phyloP scores from a whole-genome alignment of 2,888 invertebrate species.

The Nematopogon swammerdamellus region DNA sequence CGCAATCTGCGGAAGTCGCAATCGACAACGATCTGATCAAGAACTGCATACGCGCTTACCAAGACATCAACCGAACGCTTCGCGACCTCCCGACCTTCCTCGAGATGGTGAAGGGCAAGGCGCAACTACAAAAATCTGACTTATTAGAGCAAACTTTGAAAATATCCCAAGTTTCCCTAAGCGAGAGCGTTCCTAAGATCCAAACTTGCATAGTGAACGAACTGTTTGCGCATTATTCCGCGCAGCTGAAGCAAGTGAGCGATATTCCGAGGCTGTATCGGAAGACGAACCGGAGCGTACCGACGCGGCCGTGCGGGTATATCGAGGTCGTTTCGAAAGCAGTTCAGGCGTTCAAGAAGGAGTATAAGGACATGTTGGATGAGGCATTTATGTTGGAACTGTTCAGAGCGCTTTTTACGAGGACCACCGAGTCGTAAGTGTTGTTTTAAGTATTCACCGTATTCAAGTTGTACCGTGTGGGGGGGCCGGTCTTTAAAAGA shows the following conservation, averaged over 20 bases:
- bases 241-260: constrained; percentile 75
- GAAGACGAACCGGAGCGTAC: constrained; percentile 86
- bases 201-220: constrained; percentile 39
- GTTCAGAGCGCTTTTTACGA: constrained; percentile 39
- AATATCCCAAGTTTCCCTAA: constrained; percentile 24
- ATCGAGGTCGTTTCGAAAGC: constrained; percentile 64
- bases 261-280: constrained; percentile 92
- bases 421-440: constrained; percentile 57
- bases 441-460: too few species aligned
- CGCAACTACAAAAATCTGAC: constrained; percentile 22
- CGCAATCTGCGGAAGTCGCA: constrained; percentile 25
- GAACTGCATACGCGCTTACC: constrained; percentile 35
- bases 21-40: constrained; percentile 34
- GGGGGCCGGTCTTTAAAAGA: too few species aligned
- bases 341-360: constrained; percentile 55
- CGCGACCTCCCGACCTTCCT: constrained; percentile 29
- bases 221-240: constrained; percentile 30
- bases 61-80: constrained; percentile 28
- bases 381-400: constrained; percentile 28
- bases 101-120: constrained; percentile 24
- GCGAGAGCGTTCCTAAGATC: constrained; percentile 26
- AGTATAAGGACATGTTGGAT: constrained; percentile 36
- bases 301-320: constrained; percentile 77
- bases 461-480: too few species aligned
- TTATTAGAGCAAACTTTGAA: constrained; percentile 27